Evolutionary conservation across 2,888 invertebrate genomes (phyloP), one percentile per base, ranked within the genome.

Genomic region (Drosophila borborema): DNA sequence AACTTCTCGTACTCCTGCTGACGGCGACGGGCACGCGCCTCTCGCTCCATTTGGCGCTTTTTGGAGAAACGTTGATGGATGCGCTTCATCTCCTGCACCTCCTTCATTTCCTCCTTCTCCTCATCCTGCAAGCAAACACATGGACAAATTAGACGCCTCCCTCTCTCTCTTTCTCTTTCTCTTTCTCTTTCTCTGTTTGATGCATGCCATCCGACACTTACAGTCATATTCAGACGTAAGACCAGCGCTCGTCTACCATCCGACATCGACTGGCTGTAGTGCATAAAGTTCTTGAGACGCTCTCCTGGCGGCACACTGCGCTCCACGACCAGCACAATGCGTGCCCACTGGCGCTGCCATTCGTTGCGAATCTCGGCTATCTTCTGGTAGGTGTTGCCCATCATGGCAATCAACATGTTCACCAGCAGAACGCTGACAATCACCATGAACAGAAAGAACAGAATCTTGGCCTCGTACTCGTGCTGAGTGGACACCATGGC

Each of bases 351-450:
- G 91, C 99, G 94, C 93, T 99, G 98, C 99, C 99, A 99, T 93
- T 99, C 99, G 92, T 99, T 99, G 81, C 98, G 95, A 0, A 99
- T 98, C 93, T 99, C 98, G 0, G 98, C 98, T 83, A 99, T 99
- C 94, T 98, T 98, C 93, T 98, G 98, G 92, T 99, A 99, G 4
- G 99, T 99, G 93, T 99, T 99, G 0, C 99, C 99, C 99, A 99
- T 99, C 99, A 99, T 99, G 76, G 99, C 99, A 90, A 99, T 99
- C 93, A 99, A 94, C 98, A 99, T 98, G 94, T 99, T 99, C 59
- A 99, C 98, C 67, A 99, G 94, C 40, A 99, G 94, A 70, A 99
- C 96, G 0, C 98, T 98, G 23, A 99, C 99, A 92, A 99, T 97
- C 65, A 97, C 97, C 98, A 99, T 99, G 94, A 98, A 99, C 41